Conservation (phyloP, 2,113 vertebrate species). For the Callorhinus ursinus region DNA sequence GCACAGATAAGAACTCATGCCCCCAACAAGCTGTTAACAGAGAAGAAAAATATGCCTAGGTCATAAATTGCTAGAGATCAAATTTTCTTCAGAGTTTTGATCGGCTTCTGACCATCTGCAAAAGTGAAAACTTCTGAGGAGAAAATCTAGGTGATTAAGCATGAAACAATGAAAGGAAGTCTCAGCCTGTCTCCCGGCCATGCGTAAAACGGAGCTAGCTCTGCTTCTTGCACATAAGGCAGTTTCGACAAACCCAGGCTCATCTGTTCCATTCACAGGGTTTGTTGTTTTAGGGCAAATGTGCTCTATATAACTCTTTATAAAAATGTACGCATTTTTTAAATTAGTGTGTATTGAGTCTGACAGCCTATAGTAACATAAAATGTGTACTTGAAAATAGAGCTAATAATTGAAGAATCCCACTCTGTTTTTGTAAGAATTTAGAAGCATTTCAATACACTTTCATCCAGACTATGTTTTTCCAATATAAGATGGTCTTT, state of each 20-base stretch:
- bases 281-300: not conserved
- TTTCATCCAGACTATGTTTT: not conserved
- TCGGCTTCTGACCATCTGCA: conserved; percentile 77
- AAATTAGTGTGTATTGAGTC: not conserved
- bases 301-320: not conserved
- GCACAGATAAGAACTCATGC: not conserved
- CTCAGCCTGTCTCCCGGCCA: conserved; percentile 80
- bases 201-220: conserved; percentile 73
- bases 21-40: not conserved
- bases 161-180: conserved; percentile 93
- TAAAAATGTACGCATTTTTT: not conserved
- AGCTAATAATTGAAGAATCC: not conserved
- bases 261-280: not conserved
- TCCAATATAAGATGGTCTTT: not conserved
- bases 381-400: not conserved
- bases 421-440: not conserved
- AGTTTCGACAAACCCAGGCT: not conserved
- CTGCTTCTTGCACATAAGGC: not conserved
- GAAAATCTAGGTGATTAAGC: conserved; percentile 76
- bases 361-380: not conserved
- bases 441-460: not conserved
- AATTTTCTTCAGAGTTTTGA: conserved; percentile 63
- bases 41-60: conserved; percentile 48
- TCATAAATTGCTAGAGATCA: conserved; percentile 56
- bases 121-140: conserved; percentile 79